phyloP scores from a whole-genome alignment of 2,888 invertebrate species.

The Cheilosia soror region DNA sequence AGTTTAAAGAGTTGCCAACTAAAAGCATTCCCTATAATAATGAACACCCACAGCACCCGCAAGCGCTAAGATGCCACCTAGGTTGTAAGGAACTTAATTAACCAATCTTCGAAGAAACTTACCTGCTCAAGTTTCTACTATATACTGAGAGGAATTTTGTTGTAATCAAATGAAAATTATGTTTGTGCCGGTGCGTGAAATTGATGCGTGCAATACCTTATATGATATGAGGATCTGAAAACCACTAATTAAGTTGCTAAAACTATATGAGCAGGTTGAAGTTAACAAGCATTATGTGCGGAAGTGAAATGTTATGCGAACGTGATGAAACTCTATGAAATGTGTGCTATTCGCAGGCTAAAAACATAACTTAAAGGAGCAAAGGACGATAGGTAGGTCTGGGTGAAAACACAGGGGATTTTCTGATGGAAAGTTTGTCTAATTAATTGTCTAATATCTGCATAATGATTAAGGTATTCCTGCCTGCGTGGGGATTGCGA shows the following conservation, averaged over 20 bases:
- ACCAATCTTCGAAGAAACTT: slow-evolving; percentile 29
- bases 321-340: slow-evolving; percentile 9
- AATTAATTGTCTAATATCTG: too few relatives aligned
- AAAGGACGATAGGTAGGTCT: background rate
- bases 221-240: slow-evolving; percentile 32
- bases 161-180: slow-evolving; percentile 50
- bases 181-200: slow-evolving; percentile 41
- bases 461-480: too few relatives aligned
- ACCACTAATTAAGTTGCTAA: slow-evolving; percentile 49
- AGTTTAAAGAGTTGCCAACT: background rate
- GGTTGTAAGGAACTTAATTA: slow-evolving; percentile 20
- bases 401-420: too few relatives aligned
- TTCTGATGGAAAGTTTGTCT: too few relatives aligned
- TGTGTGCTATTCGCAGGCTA: background rate
- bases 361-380: background rate
- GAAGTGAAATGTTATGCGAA: slow-evolving; percentile 27
- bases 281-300: slow-evolving; percentile 16
- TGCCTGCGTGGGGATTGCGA: too few relatives aligned
- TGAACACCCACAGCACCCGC: too few relatives aligned
- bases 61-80: too few relatives aligned
- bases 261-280: slow-evolving; percentile 6
- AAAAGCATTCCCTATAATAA: slow-evolving; percentile 7
- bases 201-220: slow-evolving; percentile 37
- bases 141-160: background rate
- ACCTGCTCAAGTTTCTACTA: slow-evolving; percentile 11